Conservation (phyloP, 1,140 invertebrate genomes). For the Camponotus pennsylvanicus region DNA sequence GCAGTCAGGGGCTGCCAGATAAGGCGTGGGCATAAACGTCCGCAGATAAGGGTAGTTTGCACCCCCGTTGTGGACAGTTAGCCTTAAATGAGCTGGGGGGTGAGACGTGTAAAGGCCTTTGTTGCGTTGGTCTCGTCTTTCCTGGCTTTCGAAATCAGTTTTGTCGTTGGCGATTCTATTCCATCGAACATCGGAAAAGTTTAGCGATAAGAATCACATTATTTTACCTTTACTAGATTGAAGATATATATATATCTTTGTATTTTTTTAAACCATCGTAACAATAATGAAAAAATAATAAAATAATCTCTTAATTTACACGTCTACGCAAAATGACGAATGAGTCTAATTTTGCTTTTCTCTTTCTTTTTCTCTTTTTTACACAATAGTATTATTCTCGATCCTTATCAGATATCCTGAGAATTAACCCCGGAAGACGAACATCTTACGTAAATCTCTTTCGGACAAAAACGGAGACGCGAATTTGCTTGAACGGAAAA, state of each 20-base stretch:
- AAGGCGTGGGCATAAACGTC: constrained; percentile 85
- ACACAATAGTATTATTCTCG: background rate
- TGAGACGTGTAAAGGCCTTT: constrained; percentile 73
- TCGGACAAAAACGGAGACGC: background rate
- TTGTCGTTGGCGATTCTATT: constrained; percentile 41
- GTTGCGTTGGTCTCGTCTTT: constrained; percentile 67
- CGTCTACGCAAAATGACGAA: background rate
- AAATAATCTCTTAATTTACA: background rate
- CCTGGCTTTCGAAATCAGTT: constrained; percentile 73
- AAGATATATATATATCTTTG: background rate
- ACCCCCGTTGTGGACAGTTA: constrained; percentile 85
- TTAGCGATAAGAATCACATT: constrained; percentile 23
- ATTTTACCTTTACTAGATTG: background rate
- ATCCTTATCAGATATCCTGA: background rate
- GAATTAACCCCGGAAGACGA: background rate
- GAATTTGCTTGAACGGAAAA: constrained; percentile 33
- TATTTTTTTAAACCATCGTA: background rate
- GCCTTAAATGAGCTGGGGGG: constrained; percentile 82
- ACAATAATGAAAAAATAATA: background rate
- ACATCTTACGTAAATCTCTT: constrained; percentile 3
- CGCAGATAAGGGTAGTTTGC: constrained; percentile 85
- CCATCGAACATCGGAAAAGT: constrained; percentile 59
- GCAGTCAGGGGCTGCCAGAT: constrained; percentile 79
- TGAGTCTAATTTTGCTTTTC: background rate
- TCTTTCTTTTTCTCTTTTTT: background rate